These are phyloP conservation scores for Tetropium fuscum DNA, from an alignment of 2,888 invertebrate genomes.

Conservation along the genomic window DNA sequence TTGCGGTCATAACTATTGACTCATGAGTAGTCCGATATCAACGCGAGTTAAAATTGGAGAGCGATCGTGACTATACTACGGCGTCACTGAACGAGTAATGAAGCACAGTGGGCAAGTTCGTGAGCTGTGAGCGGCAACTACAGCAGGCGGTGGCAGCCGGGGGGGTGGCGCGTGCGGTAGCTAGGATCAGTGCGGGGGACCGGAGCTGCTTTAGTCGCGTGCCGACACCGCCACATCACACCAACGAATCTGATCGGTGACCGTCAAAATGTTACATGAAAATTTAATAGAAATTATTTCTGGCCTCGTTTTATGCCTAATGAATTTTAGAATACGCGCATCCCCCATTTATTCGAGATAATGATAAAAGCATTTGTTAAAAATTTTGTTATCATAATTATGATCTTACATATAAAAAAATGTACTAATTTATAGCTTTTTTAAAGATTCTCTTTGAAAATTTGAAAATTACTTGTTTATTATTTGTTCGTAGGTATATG, in stretches of 20 bases:
- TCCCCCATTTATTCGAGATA: too few species aligned
- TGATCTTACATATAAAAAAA: too few species aligned
- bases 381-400: too few species aligned
- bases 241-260: conserved; percentile 58
- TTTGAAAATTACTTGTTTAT: too few species aligned
- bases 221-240: conserved; percentile 67
- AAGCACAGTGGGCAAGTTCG: conserved; percentile 44
- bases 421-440: too few species aligned
- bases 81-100: conserved; percentile 47
- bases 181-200: conserved; percentile 54
- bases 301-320: too few species aligned
- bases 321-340: too few species aligned
- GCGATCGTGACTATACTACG: conserved; percentile 36
- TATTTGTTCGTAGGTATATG: too few species aligned
- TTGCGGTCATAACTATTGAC: conserved; percentile 59
- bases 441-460: too few species aligned
- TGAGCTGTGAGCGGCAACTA: conserved; percentile 34
- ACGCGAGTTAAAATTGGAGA: conserved; percentile 8
- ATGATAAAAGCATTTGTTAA: too few species aligned
- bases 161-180: conserved; percentile 60
- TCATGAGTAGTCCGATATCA: conserved; percentile 15
- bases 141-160: conserved; percentile 45
- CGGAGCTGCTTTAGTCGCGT: conserved; percentile 65
- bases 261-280: conserved; percentile 57
- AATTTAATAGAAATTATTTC: too few species aligned